phyloP scores from a whole-genome alignment of 64 coral and sea anemone genomes.

The Exaiptasia diaphana region DNA sequence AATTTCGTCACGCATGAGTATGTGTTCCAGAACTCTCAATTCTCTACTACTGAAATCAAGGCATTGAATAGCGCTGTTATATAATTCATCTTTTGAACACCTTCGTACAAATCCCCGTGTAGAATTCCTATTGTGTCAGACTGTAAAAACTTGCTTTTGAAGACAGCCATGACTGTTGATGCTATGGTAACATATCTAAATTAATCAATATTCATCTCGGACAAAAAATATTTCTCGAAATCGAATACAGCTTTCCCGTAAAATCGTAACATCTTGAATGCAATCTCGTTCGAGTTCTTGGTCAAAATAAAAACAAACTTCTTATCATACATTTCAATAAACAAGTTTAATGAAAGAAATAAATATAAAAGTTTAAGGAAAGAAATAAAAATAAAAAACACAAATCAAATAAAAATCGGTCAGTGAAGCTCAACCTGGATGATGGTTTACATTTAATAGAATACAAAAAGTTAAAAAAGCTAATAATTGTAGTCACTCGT shows the following conservation, averaged over 20 bases:
- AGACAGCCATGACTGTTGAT: not conserved
- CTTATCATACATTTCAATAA: not conserved
- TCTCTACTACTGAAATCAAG: slow-evolving; percentile 4
- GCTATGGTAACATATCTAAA: not conserved
- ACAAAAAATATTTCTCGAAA: not conserved
- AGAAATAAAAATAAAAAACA: too few species aligned
- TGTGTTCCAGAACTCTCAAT: too few species aligned
- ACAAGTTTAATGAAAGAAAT: too few species aligned
- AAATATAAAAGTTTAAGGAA: too few species aligned
- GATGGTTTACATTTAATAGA: too few species aligned
- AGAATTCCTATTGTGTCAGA: not conserved
- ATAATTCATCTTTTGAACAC: not conserved
- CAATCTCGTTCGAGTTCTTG: not conserved
- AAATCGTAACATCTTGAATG: not conserved
- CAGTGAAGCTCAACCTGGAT: too few species aligned
- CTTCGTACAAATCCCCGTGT: not conserved
- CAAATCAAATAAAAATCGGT: too few species aligned
- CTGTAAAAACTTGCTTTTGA: not conserved
- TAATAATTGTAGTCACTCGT: too few species aligned
- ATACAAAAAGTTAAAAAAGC: too few species aligned
- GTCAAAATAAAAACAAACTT: not conserved
- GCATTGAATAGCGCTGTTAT: not conserved
- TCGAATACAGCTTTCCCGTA: not conserved
- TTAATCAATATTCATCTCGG: not conserved
- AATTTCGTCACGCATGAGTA: too few species aligned